These are phyloP conservation scores for Chironomus tepperi DNA, from an alignment of 1,140 invertebrate species.

Conservation along the genomic window DNA sequence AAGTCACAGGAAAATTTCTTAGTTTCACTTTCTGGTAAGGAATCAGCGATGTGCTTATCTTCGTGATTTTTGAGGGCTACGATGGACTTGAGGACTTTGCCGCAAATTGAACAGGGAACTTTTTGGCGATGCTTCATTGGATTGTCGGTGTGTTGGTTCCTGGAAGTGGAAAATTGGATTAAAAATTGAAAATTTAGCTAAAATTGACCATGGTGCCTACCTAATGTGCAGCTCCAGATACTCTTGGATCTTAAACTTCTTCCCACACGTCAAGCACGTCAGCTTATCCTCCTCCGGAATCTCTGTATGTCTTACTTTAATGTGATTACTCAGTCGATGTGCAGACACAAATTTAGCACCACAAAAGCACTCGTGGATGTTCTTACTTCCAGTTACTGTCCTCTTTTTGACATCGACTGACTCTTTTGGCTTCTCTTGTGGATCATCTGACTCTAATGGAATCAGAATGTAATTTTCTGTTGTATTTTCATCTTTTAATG, in stretches of 20 bases:
- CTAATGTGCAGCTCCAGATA: neutral
- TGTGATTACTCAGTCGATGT: neutral
- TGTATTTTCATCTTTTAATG: neutral
- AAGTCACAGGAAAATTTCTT: neutral
- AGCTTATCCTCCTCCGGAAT: neutral
- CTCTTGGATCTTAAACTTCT: neutral
- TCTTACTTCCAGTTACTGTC: neutral
- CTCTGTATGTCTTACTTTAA: neutral
- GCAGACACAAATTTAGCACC: neutral
- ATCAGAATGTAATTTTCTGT: neutral
- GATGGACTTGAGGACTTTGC: neutral
- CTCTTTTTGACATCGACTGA: neutral
- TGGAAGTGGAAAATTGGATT: no score
- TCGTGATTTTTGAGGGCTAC: neutral
- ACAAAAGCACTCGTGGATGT: neutral
- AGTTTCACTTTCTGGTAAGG: neutral
- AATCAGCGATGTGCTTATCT: neutral
- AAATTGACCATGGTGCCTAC: no score
- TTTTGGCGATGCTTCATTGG: neutral
- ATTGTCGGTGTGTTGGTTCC: neutral
- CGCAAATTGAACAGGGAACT: neutral
- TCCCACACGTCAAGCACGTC: neutral
- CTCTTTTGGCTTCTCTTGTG: neutral
- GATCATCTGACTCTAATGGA: neutral
- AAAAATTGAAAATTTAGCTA: no score